Evolutionary conservation across 2,113 vertebrate species (phyloP).

Genomic region (Atrichornis clamosus): DNA sequence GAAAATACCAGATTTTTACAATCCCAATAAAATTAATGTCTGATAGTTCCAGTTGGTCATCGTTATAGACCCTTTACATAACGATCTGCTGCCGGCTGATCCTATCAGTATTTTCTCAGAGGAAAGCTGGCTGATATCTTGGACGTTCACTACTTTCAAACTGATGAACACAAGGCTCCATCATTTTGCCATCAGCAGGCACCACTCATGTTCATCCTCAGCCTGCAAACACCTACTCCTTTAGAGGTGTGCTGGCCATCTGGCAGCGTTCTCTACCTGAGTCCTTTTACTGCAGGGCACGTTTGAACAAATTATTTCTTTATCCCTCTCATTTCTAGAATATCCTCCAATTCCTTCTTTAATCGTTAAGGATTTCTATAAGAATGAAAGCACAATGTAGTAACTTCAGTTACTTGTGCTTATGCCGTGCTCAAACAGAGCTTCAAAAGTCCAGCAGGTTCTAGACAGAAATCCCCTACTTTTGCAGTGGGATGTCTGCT

Average conservation of each 20-base stretch:
- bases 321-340: fast-evolving
- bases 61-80: not conserved
- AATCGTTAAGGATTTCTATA: not conserved
- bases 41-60: not conserved
- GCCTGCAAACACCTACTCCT: not conserved
- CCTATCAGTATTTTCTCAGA: not conserved
- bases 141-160: not conserved
- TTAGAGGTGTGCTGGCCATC: not conserved
- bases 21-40: not conserved
- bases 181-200: not conserved
- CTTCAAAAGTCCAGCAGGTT: not conserved
- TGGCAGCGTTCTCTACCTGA: not conserved
- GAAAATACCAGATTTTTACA: not conserved
- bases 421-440: not conserved
- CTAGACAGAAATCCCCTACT: not conserved
- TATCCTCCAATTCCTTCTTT: not conserved
- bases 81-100: not conserved
- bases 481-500: not conserved
- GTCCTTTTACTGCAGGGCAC: not conserved
- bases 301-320: not conserved
- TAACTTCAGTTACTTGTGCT: not conserved
- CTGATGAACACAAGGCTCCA: not conserved
- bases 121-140: not conserved
- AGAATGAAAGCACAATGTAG: not conserved
- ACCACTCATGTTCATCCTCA: fast-evolving